phyloP scores from a whole-genome alignment of 2,113 vertebrate genomes.

The Larimichthys polyactis region DNA sequence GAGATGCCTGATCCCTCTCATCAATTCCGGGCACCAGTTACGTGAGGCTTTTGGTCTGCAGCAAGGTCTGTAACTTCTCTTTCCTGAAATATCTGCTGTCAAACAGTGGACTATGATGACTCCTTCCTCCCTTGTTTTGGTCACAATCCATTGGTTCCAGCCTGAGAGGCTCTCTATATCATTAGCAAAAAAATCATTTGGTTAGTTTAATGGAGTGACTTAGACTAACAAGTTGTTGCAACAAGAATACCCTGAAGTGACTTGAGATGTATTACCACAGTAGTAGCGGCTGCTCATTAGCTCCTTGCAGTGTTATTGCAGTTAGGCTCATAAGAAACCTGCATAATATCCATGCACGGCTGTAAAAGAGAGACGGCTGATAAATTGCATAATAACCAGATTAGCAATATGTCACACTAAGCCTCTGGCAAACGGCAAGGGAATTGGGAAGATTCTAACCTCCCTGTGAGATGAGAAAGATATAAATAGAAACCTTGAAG shows the following conservation, averaged over 20 bases:
- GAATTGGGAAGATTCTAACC: constrained; percentile 82
- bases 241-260: constrained; percentile 81
- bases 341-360: constrained; percentile 75
- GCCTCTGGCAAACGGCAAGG: constrained; percentile 81
- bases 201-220: constrained; percentile 83
- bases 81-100: constrained; percentile 51
- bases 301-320: constrained; percentile 79
- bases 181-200: constrained; percentile 78
- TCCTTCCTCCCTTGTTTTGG: constrained; percentile 63
- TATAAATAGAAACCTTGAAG: constrained; percentile 86
- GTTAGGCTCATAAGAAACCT: constrained; percentile 75
- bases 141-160: constrained; percentile 70
- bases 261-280: constrained; percentile 75
- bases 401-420: constrained; percentile 87
- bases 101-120: constrained; percentile 45
- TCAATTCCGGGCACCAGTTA: constrained; percentile 36
- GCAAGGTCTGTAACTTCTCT: constrained; percentile 41
- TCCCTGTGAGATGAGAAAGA: constrained; percentile 81
- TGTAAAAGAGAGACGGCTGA: constrained; percentile 81
- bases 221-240: constrained; percentile 81
- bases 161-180: constrained; percentile 64
- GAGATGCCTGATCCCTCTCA: constrained; percentile 39
- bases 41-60: constrained; percentile 26
- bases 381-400: constrained; percentile 87
- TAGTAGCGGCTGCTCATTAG: constrained; percentile 81